phyloP scores from a whole-genome alignment of 2,797 vertebrate genomes.

The Salarias fasciatus region DNA sequence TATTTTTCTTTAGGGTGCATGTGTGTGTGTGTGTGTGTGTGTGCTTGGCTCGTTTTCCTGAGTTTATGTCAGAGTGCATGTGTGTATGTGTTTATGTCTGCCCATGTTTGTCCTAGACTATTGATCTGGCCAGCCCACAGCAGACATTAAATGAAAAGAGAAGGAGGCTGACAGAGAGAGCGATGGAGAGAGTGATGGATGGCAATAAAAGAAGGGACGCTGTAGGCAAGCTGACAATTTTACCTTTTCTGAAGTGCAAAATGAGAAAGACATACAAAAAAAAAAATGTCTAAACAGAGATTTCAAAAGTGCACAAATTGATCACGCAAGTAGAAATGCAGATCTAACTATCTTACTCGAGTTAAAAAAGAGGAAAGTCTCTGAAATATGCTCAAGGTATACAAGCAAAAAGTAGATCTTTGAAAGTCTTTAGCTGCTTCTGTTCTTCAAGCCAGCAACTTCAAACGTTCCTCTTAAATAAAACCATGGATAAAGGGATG shows the following conservation, averaged over 20 bases:
- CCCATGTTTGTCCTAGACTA: constrained; percentile 63
- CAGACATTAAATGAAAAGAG: constrained; percentile 65
- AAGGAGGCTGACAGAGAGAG: constrained; percentile 41
- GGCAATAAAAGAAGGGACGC: constrained; percentile 53
- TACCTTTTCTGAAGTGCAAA: not conserved
- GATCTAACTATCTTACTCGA: too few species aligned
- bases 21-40: constrained; percentile 5
- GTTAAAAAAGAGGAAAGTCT: too few species aligned
- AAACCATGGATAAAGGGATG: too few species aligned
- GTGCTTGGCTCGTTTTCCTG: not conserved
- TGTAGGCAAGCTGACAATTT: constrained; percentile 26
- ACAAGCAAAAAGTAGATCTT: too few species aligned
- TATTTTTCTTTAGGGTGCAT: constrained; percentile 36
- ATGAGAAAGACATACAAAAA: not conserved
- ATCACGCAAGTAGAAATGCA: too few species aligned
- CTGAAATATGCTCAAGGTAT: too few species aligned
- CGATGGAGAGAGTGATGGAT: constrained; percentile 63
- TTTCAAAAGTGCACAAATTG: too few species aligned
- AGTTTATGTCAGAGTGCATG: not conserved
- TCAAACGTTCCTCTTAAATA: too few species aligned
- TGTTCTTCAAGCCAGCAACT: too few species aligned
- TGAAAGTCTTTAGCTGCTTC: too few species aligned
- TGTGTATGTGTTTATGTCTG: constrained; percentile 29
- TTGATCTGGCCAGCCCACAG: constrained; percentile 61
- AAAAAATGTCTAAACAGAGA: not conserved